Conservation (phyloP, 2,797 vertebrate species). For the Pseudochirops corinnae region DNA sequence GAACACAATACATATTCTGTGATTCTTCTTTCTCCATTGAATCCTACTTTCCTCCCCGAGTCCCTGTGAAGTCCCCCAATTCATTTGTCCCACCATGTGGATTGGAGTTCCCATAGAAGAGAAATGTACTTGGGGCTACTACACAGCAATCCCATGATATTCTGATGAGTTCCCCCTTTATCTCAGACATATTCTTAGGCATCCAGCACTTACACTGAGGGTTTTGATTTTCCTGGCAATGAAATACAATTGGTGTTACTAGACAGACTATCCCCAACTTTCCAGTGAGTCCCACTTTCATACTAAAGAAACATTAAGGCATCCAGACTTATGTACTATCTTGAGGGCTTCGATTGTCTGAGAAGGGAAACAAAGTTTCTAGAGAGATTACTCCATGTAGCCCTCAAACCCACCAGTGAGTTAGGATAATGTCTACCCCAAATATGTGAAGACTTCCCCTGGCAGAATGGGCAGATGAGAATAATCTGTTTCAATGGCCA, state of each 20-base stretch:
- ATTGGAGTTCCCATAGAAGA: background rate
- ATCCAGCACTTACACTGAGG: background rate
- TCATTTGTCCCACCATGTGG: background rate
- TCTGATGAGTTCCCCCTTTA: background rate
- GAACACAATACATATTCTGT: background rate
- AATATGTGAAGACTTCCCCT: background rate
- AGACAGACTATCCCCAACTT: background rate
- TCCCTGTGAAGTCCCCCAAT: background rate
- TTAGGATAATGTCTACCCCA: background rate
- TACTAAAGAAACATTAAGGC: background rate
- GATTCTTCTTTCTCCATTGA: background rate
- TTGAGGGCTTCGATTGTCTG: too few relatives aligned
- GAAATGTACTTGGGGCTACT: background rate
- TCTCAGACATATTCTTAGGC: background rate
- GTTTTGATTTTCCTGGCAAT: background rate
- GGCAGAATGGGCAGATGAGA: background rate
- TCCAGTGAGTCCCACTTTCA: background rate
- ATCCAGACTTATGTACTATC: background rate
- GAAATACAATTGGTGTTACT: background rate
- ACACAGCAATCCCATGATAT: background rate
- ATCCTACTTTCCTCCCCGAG: background rate
- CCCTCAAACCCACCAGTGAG: background rate
- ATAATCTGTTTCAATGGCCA: too few relatives aligned
- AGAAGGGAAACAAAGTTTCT: background rate
- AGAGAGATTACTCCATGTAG: background rate